Conservation (phyloP, 2,888 invertebrate genomes). For the Harmothoe impar region DNA sequence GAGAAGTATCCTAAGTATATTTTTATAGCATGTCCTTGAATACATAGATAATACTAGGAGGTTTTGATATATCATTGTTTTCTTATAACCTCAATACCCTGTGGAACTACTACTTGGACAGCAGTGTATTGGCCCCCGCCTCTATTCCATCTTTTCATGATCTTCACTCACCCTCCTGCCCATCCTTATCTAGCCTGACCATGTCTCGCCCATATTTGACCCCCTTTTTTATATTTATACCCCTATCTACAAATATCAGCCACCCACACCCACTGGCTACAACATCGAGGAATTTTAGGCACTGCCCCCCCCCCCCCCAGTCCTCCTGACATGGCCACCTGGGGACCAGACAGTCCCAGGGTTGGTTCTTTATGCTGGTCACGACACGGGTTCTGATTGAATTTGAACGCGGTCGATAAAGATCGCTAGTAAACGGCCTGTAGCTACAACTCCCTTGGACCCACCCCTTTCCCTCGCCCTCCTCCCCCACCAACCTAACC, state of each 20-base stretch:
- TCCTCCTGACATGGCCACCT: slow-evolving; percentile 1
- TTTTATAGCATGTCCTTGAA: too few species aligned
- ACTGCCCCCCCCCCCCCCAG: not conserved
- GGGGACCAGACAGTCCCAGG: not conserved
- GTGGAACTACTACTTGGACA: too few species aligned
- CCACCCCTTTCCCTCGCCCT: not conserved
- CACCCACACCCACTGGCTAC: not conserved
- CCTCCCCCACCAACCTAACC: not conserved
- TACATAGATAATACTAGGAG: too few species aligned
- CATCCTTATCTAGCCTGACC: not conserved
- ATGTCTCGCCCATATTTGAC: not conserved
- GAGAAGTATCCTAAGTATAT: too few species aligned
- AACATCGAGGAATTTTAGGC: too few species aligned
- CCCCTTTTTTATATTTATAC: not conserved
- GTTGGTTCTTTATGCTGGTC: slow-evolving; percentile 16
- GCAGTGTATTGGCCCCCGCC: too few species aligned
- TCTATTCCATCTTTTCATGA: too few species aligned
- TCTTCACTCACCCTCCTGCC: too few species aligned
- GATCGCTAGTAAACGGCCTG: slow-evolving; percentile 27
- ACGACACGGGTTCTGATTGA: slow-evolving; percentile 18
- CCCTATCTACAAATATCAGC: not conserved
- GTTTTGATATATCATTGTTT: too few species aligned
- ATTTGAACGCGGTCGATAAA: slow-evolving; percentile 27
- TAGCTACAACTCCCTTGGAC: not conserved
- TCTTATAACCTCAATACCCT: too few species aligned